Evolutionary conservation across 2,888 invertebrate genomes (phyloP), one percentile per base, ranked within the genome.

Genomic region (Pterostichus niger): DNA sequence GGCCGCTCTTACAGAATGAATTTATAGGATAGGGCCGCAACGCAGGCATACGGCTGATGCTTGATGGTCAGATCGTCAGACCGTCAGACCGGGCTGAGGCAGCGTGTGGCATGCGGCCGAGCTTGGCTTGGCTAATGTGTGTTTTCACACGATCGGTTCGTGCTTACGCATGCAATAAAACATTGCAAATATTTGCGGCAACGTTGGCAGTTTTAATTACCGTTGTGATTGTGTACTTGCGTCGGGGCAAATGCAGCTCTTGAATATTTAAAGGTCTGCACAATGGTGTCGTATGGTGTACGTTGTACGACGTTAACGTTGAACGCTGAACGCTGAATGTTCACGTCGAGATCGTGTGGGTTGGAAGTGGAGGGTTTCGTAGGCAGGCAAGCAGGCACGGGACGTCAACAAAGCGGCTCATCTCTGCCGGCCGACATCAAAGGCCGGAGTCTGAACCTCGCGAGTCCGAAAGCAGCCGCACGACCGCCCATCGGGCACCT

Each of bases 201-300:
- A 85, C 85, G 85, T 85, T 86, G 87, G 87, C 84, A 86, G 85
- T 87, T 88, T 88, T 88, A 88, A 88, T 88, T 87, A 88, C 85
- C 86, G 85, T 87, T 87, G 86, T 88, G 88, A 87, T 88, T 87
- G 87, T 85, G 75, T 86, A 86, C 85, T 86, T 85, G 85, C 46
- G 75, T 83, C 77, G 54, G 40, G 35, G 77, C 86, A 86, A 86
- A 83, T 83, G 83, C 85, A 84, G 84, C 85, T 85, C 84, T 84
- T 86, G 86, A 88, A 89, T 89, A 89, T 88, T 89, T 88, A 88
- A 89, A 88, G 88, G 76, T 64, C 33, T 77, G 64, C 77, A 76
- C 61, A 68, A 44, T 71, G 83, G 83, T 13, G 2, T 31, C 40
- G 40, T 40, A 9, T 40, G 40, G 6, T 9, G 40, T 9, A 9